Base-by-base conservation (phyloP, 2,797 vertebrate genomes). In the Hylomyscus alleni region DNA sequence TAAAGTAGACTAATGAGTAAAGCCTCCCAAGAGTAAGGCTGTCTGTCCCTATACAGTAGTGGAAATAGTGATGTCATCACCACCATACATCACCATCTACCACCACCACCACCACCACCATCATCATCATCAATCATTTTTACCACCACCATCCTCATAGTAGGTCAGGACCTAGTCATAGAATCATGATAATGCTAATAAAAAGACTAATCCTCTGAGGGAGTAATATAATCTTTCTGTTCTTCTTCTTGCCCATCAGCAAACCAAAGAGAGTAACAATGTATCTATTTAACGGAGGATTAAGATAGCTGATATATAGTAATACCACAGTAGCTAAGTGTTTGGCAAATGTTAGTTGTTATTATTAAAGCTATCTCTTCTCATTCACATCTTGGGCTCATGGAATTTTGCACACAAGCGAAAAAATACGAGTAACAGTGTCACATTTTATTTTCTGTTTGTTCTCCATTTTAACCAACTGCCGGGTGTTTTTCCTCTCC, bases 381-480 rank as follows among this genome's bases (percentile, higher is more conserved):
- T 94, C 19, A 50, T 67, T 93, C 50, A 91, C 69, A 47, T 83
- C 44, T 89, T 22, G 56, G 75, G 82, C 24, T 65, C 75, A 73
- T 44, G 37, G 24, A 91, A 89, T 62, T 91, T 92, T 93, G 73
- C n/a, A 52, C 75, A 22, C 90, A 56, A 97, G 60, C 12, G 82
- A 94, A 19, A 19, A 95, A 89, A 31, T 76, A 86, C 37, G 47
- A 82, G 34, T 54, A 77, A 94, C 7, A 82, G 31, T 80, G 65
- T 94, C 15, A 1, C 80, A 80, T 92, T 93, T 92, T 75, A 86
- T 92, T 91, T 76, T 62, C 62, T 50, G 88, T 89, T 77, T 78
- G 6, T 52, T 96, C 90, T 96, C 17, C 4, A 37, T n/a, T 93
- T 85, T 75, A 86, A 65, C 52, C 75, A 92, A 76, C n/a, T 56